Evolutionary conservation across 2,113 vertebrate genomes (phyloP).

Genomic region (Notarius quadriscutis): DNA sequence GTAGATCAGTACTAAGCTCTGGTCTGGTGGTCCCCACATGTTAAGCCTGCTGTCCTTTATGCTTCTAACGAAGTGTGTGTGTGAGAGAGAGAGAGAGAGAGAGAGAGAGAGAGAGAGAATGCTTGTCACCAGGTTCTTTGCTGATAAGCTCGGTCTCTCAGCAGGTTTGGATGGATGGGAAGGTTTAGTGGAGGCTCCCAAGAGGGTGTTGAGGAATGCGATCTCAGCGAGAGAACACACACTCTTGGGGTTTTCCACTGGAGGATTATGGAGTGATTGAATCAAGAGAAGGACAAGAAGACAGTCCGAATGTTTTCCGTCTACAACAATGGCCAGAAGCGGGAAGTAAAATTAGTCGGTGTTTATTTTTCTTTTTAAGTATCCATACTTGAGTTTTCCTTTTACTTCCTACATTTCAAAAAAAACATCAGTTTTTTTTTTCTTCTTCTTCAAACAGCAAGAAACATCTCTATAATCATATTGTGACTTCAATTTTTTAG

Average conservation of each 20-base stretch:
- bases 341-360: background rate
- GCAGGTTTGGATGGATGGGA: slow-evolving; percentile 42
- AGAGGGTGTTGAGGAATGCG: slow-evolving; percentile 24
- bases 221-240: slow-evolving; percentile 4
- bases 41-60: slow-evolving; percentile 33
- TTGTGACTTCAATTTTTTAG: background rate
- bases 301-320: background rate
- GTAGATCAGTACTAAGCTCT: slow-evolving; percentile 42
- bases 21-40: slow-evolving; percentile 33
- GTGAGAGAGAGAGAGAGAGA: background rate
- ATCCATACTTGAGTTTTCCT: background rate
- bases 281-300: background rate
- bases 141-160: slow-evolving; percentile 46
- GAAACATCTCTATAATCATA: background rate
- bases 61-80: background rate
- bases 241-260: slow-evolving; percentile 2
- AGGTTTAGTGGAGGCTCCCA: slow-evolving; percentile 19
- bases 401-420: background rate
- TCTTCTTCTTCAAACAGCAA: background rate
- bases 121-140: slow-evolving; percentile 57
- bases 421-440: background rate
- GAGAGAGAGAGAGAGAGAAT: slow-evolving; percentile 27
- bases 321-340: background rate
- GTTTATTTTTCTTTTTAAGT: background rate
- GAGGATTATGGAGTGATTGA: background rate